Evolutionary conservation across 2,888 invertebrate species (phyloP).

Genomic region (Hedychridium roseum): DNA sequence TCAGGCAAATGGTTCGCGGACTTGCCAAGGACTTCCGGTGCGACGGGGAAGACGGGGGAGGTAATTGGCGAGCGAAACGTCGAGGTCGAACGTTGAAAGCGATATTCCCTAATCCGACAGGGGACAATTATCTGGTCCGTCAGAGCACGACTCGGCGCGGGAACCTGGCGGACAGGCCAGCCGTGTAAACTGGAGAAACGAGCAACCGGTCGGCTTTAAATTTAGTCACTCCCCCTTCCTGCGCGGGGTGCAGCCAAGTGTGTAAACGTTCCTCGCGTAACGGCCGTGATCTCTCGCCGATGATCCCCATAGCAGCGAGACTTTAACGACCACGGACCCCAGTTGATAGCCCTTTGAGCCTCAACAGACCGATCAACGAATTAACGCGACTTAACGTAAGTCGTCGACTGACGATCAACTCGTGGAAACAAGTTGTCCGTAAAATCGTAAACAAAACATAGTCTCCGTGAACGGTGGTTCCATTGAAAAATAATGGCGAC

Average conservation of each 20-base stretch:
- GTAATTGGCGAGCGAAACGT: conserved; percentile 35
- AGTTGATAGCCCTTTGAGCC: no score
- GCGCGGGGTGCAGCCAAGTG: conserved; percentile 35
- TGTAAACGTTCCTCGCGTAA: conserved; percentile 39
- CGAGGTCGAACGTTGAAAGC: conserved; percentile 26
- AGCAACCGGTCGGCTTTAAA: conserved; percentile 37
- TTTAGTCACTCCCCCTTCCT: conserved; percentile 48
- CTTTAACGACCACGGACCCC: no score
- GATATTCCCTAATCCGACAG: conserved; percentile 49
- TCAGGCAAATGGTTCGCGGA: conserved; percentile 30
- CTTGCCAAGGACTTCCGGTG: conserved; percentile 3
- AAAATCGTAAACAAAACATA: no score
- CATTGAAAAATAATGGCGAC: no score
- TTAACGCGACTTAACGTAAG: no score
- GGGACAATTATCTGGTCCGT: conserved; percentile 48
- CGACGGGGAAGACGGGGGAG: conserved; percentile 4
- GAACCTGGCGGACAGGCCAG: conserved; percentile 31
- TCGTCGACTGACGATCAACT: no score
- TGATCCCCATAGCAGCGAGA: conserved; percentile 34
- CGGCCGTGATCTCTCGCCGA: conserved; percentile 20
- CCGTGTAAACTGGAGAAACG: conserved; percentile 48
- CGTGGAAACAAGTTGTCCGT: no score
- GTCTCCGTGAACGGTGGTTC: no score
- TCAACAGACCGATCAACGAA: no score
- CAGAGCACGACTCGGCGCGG: conserved; percentile 36